Evolutionary conservation across 2,797 vertebrate species (phyloP).

Genomic region (Muraenolepis orangiensis): DNA sequence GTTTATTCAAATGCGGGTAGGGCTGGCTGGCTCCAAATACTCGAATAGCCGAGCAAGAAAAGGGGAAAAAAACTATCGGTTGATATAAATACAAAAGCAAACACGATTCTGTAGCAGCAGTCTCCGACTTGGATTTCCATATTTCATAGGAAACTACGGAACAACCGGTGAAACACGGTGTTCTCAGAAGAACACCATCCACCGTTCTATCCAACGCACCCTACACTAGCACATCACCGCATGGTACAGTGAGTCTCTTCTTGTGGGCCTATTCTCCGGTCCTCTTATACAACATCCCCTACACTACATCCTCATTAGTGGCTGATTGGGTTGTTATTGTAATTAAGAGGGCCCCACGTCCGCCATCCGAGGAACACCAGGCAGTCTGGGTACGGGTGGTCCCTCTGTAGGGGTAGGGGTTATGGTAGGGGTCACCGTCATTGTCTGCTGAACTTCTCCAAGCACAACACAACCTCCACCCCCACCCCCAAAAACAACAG

Average conservation of each 20-base stretch:
- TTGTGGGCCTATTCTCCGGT: conserved; percentile 42
- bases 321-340: conserved; percentile 67
- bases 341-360: conserved; percentile 59
- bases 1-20: no score
- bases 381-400: conserved; percentile 64
- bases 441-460: conserved; percentile 41
- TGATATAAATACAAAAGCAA: no score
- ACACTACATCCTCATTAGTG: conserved; percentile 49
- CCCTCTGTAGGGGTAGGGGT: conserved; percentile 41
- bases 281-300: conserved; percentile 11
- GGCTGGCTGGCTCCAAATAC: no score
- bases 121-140: no score
- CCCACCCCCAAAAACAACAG: not conserved
- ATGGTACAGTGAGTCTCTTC: conserved; percentile 57
- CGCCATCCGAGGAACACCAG: conserved; percentile 51
- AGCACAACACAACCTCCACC: not conserved
- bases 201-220: no score
- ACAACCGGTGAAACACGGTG: no score
- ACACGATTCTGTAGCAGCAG: no score
- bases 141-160: no score
- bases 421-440: conserved; percentile 41
- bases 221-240: no score
- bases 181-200: no score
- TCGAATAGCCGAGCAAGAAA: no score
- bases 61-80: no score